Conservation (phyloP, 2,113 vertebrate species). For the Scortum barcoo region DNA sequence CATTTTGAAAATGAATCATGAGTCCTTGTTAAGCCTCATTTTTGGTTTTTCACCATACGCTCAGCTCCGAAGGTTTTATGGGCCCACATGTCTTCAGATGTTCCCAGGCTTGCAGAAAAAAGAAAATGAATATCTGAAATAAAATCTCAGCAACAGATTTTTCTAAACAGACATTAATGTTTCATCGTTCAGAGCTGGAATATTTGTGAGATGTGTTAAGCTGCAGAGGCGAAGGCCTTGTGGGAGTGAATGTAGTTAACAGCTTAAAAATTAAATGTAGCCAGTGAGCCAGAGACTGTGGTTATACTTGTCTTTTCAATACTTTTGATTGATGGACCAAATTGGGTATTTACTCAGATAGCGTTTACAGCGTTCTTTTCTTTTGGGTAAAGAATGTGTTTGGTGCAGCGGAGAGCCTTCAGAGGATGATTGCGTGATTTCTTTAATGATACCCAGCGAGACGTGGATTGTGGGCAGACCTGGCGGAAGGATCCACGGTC, state of each 20-base stretch:
- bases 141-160: slow-evolving; percentile 7
- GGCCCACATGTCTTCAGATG: background rate
- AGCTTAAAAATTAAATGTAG: background rate
- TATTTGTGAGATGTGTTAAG: slow-evolving; percentile 11
- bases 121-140: background rate
- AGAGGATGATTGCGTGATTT: background rate
- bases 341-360: background rate
- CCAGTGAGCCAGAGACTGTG: background rate
- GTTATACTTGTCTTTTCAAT: background rate
- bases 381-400: background rate
- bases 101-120: background rate
- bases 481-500: background rate
- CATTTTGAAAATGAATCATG: slow-evolving; percentile 32
- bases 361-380: background rate
- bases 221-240: background rate
- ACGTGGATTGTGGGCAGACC: background rate
- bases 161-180: slow-evolving; percentile 15
- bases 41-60: background rate
- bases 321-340: background rate
- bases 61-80: slow-evolving; percentile 2
- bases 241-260: background rate
- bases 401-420: background rate
- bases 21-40: slow-evolving; percentile 21
- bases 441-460: background rate
- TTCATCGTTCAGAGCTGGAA: slow-evolving; percentile 4